Percentiles rank a stretch among this genome's conserved stretches.
Evolutionary conservation across 2,113 vertebrate species (phyloP).

Genomic region (Osmerus eperlanus): DNA sequence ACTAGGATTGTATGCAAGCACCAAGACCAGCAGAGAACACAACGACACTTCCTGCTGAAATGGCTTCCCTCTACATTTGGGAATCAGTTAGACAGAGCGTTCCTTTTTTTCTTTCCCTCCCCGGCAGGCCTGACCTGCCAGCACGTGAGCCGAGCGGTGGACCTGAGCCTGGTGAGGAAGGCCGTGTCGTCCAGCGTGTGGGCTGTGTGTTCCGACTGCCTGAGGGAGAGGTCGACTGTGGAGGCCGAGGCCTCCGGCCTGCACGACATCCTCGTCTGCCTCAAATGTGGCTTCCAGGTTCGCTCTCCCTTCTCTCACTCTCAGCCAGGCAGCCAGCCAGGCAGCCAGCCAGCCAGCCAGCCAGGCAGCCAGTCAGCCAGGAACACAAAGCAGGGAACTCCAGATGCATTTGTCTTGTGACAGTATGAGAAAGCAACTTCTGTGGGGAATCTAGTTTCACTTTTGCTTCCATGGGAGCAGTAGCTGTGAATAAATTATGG

Average conservation of each 20-base stretch:
- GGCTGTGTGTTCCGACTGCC: slow-evolving; percentile 88
- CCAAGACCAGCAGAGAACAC: no score
- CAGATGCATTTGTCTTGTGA: no score
- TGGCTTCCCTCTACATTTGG: no score
- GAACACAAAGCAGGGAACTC: background rate
- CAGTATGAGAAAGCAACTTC: no score
- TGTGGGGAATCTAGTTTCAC: no score
- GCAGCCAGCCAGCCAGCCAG: no score
- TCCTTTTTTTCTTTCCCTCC: background rate
- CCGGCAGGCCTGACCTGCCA: slow-evolving; percentile 86
- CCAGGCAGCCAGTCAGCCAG: background rate
- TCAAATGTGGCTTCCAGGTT: slow-evolving; percentile 95
- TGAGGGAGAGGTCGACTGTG: slow-evolving; percentile 81
- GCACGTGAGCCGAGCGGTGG: slow-evolving; percentile 88
- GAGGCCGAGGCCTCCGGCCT: slow-evolving; percentile 74
- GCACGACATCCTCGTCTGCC: slow-evolving; percentile 86
- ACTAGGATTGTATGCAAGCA: no score
- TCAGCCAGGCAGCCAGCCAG: no score
- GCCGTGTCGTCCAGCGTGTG: slow-evolving; percentile 81
- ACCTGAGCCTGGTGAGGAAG: slow-evolving; percentile 88
- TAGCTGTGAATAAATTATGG: no score
- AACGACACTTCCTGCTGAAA: no score
- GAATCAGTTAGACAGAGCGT: background rate
- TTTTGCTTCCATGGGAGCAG: no score
- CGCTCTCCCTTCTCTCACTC: slow-evolving; percentile 23